Base-by-base conservation (phyloP, 2,113 vertebrate species). In the Hyla sarda region DNA sequence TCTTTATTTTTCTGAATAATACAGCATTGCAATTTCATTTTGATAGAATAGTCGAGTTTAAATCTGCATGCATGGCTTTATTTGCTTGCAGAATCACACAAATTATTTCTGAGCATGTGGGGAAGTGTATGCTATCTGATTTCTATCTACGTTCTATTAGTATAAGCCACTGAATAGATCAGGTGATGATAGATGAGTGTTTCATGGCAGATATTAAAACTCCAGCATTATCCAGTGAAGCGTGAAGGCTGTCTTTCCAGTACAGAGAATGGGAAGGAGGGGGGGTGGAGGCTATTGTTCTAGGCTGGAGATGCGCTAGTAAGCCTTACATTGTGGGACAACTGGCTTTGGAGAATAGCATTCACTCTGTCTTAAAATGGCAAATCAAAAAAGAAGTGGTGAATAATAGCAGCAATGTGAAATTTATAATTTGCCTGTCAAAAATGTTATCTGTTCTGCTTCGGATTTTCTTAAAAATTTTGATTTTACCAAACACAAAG, bases 121-220 rank as follows among this genome's bases (percentile, higher is more conserved):
- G 84, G 47, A 86, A 86, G 78, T 72, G 76, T 80, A 72, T 71
- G 65, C 75, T 71, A 56, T 80, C 47, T 80, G 76, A 86, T 80
- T 86, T 80, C 76, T 79, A 86, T 86, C 76, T 80, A 56, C 62
- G 76, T 72, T 79, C 76, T 79, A 80, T 86, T 86, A 80, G 72
- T 85, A 80, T 80, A 86, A 80, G 84, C 47, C 84, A 54, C 32
- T 72, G 84, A 69, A 72, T 80, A 86, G 84, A 86, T 86, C 84
- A 72, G 76, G 75, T 80, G 76, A 80, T 80, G 65, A 80, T 80
- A 86, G 60, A 86, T 86, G 62, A 86, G 65, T 58, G 75, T 56
- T 69, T 79, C 84, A 71, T 47, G 34, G 48, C 65, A 80, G 84
- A 80, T 86, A 86, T 86, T 86, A 86, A 71, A 79, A 79, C 84